phyloP scores from a whole-genome alignment of 2,113 vertebrate genomes.

The Albula glossodonta region DNA sequence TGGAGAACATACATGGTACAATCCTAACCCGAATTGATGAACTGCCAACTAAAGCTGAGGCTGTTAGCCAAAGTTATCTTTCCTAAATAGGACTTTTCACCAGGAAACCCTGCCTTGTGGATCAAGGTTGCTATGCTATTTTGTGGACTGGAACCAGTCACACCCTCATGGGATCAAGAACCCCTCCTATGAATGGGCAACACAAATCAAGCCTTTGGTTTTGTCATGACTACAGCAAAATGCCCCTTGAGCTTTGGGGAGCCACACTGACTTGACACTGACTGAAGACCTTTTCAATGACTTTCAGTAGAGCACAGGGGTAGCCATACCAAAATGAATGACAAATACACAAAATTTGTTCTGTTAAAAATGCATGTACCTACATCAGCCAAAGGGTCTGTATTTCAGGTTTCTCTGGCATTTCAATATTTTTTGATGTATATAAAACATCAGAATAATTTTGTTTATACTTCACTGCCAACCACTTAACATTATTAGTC shows the following conservation, averaged over 20 bases:
- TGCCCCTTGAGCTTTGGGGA: neutral
- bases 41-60: too few relatives aligned
- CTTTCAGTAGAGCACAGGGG: neutral
- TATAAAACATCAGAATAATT: too few relatives aligned
- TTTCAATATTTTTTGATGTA: neutral
- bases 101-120: neutral
- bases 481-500: neutral
- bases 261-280: neutral
- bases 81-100: neutral
- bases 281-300: neutral
- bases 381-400: too few relatives aligned
- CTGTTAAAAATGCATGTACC: neutral
- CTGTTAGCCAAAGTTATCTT: too few relatives aligned
- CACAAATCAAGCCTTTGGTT: conserved; percentile 39
- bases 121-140: neutral
- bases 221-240: conserved; percentile 25
- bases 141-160: conserved; percentile 1
- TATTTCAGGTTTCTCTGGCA: neutral
- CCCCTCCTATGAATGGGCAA: conserved; percentile 17
- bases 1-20: neutral
- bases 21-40: neutral
- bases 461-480: neutral
- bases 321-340: neutral
- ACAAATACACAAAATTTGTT: neutral
- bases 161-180: conserved; percentile 21